phyloP scores from a whole-genome alignment of 2,113 vertebrate species.

The Ameiurus melas region DNA sequence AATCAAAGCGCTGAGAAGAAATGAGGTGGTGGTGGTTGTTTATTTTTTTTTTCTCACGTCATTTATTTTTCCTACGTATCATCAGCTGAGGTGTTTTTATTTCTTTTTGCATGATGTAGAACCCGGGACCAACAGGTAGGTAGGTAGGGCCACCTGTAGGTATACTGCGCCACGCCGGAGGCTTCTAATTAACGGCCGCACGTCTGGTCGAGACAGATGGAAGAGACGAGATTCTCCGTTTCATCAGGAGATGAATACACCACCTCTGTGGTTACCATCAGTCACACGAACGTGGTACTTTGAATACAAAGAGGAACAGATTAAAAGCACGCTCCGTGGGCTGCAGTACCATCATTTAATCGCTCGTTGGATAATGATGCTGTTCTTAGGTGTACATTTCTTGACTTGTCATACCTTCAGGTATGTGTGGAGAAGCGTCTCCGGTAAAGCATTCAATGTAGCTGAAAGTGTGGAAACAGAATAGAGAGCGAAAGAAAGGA shows the following conservation, averaged over 20 bases:
- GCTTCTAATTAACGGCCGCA: slow-evolving; percentile 32
- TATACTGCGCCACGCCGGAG: neutral
- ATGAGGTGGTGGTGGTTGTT: neutral
- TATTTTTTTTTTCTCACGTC: neutral
- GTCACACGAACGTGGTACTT: slow-evolving; percentile 33
- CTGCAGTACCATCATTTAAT: slow-evolving; percentile 82
- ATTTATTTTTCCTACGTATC: neutral
- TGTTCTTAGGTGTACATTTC: slow-evolving; percentile 92
- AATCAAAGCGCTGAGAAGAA: neutral
- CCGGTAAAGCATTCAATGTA: slow-evolving; percentile 78
- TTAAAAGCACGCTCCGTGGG: slow-evolving; percentile 17
- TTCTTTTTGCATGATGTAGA: no score
- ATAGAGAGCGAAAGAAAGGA: slow-evolving; percentile 70
- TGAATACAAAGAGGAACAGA: slow-evolving; percentile 49
- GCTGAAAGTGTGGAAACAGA: slow-evolving; percentile 59
- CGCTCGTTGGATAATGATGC: slow-evolving; percentile 91
- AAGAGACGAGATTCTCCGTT: neutral
- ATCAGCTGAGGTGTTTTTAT: neutral
- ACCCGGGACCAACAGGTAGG: neutral
- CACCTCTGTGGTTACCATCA: slow-evolving; percentile 13
- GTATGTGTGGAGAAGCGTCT: slow-evolving; percentile 82
- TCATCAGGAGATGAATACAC: neutral
- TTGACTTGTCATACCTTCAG: slow-evolving; percentile 84
- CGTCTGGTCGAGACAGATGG: neutral
- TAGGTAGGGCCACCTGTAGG: neutral